A percentile compares a stretch with the other conserved stretches of the same genome.
These are phyloP conservation scores for Champsocephalus gunnari DNA, from an alignment of 2,797 vertebrate species.

Conservation along the genomic window DNA sequence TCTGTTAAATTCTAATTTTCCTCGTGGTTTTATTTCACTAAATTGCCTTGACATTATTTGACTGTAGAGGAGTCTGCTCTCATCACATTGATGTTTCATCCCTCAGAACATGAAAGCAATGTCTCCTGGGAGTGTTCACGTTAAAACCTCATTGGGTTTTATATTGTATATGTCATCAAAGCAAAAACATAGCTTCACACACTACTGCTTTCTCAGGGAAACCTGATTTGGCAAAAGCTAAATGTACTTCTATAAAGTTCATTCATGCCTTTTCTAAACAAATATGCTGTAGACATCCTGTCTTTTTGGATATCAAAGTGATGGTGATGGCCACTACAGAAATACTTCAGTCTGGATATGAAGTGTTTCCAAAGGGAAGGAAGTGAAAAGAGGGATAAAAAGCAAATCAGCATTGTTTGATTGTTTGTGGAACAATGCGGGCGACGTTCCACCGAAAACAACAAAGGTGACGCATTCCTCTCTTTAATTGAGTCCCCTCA, in stretches of 20 bases:
- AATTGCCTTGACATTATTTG: conserved; percentile 20
- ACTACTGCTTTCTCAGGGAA: conserved; percentile 15
- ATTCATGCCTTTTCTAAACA: conserved; percentile 51
- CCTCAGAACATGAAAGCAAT: conserved; percentile 45
- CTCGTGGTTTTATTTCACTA: neutral
- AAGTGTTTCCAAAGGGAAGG: conserved; percentile 60
- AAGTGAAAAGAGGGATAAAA: conserved; percentile 51
- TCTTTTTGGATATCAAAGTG: conserved; percentile 51
- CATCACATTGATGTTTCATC: conserved; percentile 18
- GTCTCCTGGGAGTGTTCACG: conserved; percentile 29
- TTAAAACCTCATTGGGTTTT: conserved; percentile 17
- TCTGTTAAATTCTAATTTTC: neutral
- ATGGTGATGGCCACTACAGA: conserved; percentile 51
- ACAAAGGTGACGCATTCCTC: conserved; percentile 81
- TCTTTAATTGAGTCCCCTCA: conserved; percentile 61
- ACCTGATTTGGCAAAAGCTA: conserved; percentile 27
- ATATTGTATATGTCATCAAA: conserved; percentile 50
- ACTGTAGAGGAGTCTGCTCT: conserved; percentile 20
- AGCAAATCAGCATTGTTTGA: conserved; percentile 63
- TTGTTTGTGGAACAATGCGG: conserved; percentile 77
- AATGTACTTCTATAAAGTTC: conserved; percentile 27
- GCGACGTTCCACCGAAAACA: conserved; percentile 74
- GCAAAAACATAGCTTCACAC: conserved; percentile 35
- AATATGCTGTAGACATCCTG: conserved; percentile 20
- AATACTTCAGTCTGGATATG: conserved; percentile 64